These are phyloP conservation scores for Lymantria monacha DNA, from an alignment of 2,888 invertebrate genomes.

Conservation along the genomic window DNA sequence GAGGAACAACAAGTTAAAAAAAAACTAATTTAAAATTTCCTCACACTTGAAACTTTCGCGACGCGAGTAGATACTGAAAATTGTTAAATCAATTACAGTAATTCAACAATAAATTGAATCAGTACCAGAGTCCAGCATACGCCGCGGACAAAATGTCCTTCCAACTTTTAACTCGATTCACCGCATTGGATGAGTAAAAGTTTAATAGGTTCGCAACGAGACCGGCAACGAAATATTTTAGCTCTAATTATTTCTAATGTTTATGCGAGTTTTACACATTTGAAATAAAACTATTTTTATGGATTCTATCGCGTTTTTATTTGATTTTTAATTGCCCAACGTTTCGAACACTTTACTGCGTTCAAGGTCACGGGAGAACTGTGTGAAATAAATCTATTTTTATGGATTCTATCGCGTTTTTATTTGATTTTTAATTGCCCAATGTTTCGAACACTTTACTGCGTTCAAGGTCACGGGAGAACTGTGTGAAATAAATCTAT, in stretches of 20 bases:
- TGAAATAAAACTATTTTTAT: no score
- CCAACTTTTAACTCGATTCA: slow-evolving; percentile 52
- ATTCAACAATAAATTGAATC: slow-evolving; percentile 50
- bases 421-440: no score
- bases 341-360: no score
- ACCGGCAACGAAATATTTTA: slow-evolving; percentile 43
- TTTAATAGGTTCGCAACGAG: slow-evolving; percentile 45
- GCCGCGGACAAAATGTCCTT: slow-evolving; percentile 41
- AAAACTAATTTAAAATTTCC: slow-evolving; percentile 20
- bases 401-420: no score
- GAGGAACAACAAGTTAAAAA: neutral
- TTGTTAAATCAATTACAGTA: slow-evolving; percentile 45
- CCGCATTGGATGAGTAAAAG: slow-evolving; percentile 45
- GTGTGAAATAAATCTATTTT: no score
- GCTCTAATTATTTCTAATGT: slow-evolving; percentile 33
- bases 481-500: no score
- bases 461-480: no score
- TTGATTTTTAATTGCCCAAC: no score
- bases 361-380: no score
- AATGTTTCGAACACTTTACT: no score
- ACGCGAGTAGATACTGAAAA: slow-evolving; percentile 26
- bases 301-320: no score
- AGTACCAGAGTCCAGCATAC: slow-evolving; percentile 35
- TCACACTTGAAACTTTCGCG: slow-evolving; percentile 17
- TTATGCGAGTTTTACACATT: no score